A percentile compares a stretch with the other conserved stretches of the same genome.
phyloP scores from a whole-genome alignment of 2,113 vertebrate species.

The Pelobates fuscus region DNA sequence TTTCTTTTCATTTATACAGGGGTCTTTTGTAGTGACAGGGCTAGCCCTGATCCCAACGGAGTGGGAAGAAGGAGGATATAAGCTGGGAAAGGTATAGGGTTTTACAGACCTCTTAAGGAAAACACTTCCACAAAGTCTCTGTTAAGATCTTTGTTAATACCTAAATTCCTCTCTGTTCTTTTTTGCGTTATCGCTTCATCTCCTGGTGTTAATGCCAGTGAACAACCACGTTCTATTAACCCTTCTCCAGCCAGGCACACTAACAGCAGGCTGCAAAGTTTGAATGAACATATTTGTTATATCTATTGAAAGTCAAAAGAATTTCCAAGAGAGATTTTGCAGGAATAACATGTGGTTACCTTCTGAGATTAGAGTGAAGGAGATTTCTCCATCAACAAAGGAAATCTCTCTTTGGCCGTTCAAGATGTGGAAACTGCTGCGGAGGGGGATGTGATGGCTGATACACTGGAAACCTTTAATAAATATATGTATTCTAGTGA shows the following conservation, averaged over 20 bases:
- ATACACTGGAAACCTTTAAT: not conserved
- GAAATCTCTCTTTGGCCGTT: not conserved
- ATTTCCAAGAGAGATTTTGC: not conserved
- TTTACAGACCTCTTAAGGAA: conserved; percentile 33
- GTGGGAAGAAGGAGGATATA: conserved; percentile 29
- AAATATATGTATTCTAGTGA: not conserved
- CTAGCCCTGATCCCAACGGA: conserved; percentile 39
- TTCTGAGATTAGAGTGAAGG: not conserved
- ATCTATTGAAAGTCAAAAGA: not conserved
- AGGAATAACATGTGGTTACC: not conserved
- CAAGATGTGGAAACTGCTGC: not conserved
- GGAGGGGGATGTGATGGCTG: not conserved
- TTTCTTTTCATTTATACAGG: conserved; percentile 45
- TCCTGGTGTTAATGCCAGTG: conserved; percentile 13
- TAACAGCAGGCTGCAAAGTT: not conserved
- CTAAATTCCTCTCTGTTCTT: conserved; percentile 28
- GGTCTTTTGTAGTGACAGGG: conserved; percentile 28
- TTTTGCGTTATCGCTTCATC: conserved; percentile 20
- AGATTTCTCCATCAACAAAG: not conserved
- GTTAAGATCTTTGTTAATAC: conserved; percentile 45
- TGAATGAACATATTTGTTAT: not conserved
- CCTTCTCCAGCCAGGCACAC: not conserved
- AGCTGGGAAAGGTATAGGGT: conserved; percentile 15
- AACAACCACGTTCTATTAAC: not conserved
- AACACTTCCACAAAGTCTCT: conserved; percentile 43